These are phyloP conservation scores for Drosophila lacicola DNA, from an alignment of 2,888 invertebrate genomes.

Conservation along the genomic window DNA sequence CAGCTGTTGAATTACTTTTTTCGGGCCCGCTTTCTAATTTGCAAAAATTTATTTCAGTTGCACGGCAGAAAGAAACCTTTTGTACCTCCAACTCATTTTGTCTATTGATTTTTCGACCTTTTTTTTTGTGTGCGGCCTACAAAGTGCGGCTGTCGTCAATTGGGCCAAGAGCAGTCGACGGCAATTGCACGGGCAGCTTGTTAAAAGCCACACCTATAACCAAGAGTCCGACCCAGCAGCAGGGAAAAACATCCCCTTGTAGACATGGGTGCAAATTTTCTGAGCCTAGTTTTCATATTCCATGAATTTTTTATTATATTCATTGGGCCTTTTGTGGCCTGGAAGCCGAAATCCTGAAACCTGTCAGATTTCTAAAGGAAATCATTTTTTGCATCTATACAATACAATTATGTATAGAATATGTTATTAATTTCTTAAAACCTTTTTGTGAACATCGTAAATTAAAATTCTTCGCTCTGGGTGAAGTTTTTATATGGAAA, in stretches of 20 bases:
- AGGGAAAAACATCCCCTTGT: conserved; percentile 3
- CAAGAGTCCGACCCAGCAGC: conserved; percentile 4
- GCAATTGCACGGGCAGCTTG: conserved; percentile 37
- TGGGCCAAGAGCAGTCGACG: not conserved
- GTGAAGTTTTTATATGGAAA: too few relatives aligned
- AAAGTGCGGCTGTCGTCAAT: not conserved
- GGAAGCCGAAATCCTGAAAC: too few relatives aligned
- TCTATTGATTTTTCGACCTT: conserved; percentile 49
- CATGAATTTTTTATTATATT: conserved; percentile 21
- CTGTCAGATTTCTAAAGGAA: too few relatives aligned
- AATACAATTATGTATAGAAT: too few relatives aligned
- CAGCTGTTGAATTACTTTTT: conserved; percentile 63
- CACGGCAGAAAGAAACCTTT: conserved; percentile 42
- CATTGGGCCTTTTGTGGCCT: not conserved
- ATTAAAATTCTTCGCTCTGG: too few relatives aligned
- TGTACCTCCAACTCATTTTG: conserved; percentile 36
- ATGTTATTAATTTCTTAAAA: too few relatives aligned
- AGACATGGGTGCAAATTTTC: conserved; percentile 40
- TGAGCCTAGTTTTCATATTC: conserved; percentile 9
- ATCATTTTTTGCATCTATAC: too few relatives aligned
- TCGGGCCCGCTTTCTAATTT: conserved; percentile 71
- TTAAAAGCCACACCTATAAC: conserved; percentile 53
- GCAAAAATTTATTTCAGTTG: conserved; percentile 66
- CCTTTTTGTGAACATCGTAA: too few relatives aligned
- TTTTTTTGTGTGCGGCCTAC: not conserved